These are phyloP conservation scores for Hycleus phaleratus DNA, from an alignment of 1,140 invertebrate genomes.

Conservation along the genomic window DNA sequence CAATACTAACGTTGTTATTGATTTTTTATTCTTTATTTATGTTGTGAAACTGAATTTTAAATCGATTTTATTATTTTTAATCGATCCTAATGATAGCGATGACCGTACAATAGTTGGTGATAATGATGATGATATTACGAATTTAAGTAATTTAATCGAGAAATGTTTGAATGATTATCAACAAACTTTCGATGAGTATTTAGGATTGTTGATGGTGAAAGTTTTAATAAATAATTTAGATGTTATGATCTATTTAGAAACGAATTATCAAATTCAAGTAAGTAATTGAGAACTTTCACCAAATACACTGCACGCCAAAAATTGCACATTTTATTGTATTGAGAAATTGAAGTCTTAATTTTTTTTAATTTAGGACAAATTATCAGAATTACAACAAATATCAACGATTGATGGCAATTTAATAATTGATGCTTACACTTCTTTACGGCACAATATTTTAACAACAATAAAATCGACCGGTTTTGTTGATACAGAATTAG, in stretches of 20 bases:
- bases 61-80: not conserved
- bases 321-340: not conserved
- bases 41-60: not conserved
- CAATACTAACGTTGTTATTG: not conserved
- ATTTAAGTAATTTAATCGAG: slow-evolving; percentile 11
- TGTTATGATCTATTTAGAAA: slow-evolving; percentile 12
- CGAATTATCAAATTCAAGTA: slow-evolving; percentile 15
- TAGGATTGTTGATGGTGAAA: slow-evolving; percentile 14
- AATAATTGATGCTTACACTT: slow-evolving; percentile 12
- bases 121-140: slow-evolving; percentile 2
- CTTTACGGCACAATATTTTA: slow-evolving; percentile 13
- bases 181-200: not conserved
- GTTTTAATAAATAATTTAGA: slow-evolving; percentile 16
- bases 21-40: not conserved
- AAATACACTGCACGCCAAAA: not conserved
- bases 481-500: not conserved
- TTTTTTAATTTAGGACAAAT: not conserved
- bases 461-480: slow-evolving; percentile 7
- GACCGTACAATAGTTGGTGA: slow-evolving; percentile 8
- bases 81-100: not conserved
- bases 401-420: not conserved
- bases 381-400: too few relatives aligned
- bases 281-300: not conserved
- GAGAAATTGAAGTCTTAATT: not conserved
- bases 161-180: slow-evolving; percentile 5